Evolutionary conservation across 2,888 invertebrate genomes (phyloP).

Genomic region (Petrolisthes cinctipes): DNA sequence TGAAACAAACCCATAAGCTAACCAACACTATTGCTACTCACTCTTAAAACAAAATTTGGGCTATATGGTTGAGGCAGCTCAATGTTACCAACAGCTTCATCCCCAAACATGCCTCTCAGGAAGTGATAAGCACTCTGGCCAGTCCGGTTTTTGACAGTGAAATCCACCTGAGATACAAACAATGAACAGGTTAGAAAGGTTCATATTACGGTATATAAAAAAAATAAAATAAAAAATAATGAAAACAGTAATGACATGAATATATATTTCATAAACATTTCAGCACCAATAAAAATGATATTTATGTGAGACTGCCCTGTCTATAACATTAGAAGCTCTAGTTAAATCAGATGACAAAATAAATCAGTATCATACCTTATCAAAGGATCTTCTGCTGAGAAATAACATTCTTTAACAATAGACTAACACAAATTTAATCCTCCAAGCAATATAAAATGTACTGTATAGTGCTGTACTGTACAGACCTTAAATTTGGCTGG

Average conservation of each 20-base stretch:
- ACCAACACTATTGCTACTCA: constrained; percentile 3
- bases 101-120: constrained; percentile 62
- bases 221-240: neutral
- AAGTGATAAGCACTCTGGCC: constrained; percentile 65
- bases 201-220: neutral
- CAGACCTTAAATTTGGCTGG: constrained; percentile 51
- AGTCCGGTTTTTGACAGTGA: constrained; percentile 48
- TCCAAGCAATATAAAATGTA: too few relatives aligned
- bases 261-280: neutral
- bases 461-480: neutral
- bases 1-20: too few relatives aligned
- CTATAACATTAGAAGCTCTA: too few relatives aligned
- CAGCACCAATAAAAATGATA: too few relatives aligned
- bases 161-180: constrained; percentile 11
- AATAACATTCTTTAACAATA: too few relatives aligned
- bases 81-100: constrained; percentile 57
- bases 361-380: too few relatives aligned
- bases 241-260: neutral
- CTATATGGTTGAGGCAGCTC: constrained; percentile 52
- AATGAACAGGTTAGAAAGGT: too few relatives aligned
- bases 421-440: too few relatives aligned
- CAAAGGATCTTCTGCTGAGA: too few relatives aligned
- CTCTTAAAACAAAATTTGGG: constrained; percentile 60
- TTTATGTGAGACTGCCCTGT: too few relatives aligned
- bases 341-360: too few relatives aligned